These are phyloP conservation scores for Spheniscus humboldti DNA, from an alignment of 2,797 vertebrate species.

Conservation along the genomic window DNA sequence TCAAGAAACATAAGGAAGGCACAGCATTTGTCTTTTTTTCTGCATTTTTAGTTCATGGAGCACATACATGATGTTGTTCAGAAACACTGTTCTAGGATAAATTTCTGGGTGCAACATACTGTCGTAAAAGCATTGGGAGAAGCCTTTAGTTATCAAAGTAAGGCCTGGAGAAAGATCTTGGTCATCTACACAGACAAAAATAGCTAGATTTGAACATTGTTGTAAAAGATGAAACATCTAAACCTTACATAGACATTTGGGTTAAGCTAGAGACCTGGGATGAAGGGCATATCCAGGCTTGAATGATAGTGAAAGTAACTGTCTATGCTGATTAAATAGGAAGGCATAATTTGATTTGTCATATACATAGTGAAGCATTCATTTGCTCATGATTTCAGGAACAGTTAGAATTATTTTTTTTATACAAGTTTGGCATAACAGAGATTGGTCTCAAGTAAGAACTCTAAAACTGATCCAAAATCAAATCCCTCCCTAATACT, in stretches of 20 bases:
- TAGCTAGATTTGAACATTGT: not conserved
- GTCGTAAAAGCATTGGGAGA: not conserved
- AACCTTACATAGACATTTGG: not conserved
- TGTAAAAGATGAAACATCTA: not conserved
- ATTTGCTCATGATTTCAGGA: not conserved
- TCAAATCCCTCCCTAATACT: not conserved
- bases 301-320: not conserved
- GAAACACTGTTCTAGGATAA: not conserved
- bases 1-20: not conserved
- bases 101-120: not conserved
- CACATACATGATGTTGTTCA: not conserved
- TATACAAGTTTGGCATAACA: not conserved
- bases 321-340: not conserved
- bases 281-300: not conserved
- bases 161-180: not conserved
- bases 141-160: not conserved
- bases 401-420: not conserved
- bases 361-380: not conserved
- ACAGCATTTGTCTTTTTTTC: not conserved
- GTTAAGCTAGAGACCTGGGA: not conserved
- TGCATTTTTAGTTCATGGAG: not conserved
- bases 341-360: not conserved
- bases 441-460: not conserved
- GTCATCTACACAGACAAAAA: not conserved
- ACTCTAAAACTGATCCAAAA: not conserved